These are phyloP conservation scores for Rhombomys opimus DNA, from an alignment of 2,113 vertebrate species.

Conservation along the genomic window DNA sequence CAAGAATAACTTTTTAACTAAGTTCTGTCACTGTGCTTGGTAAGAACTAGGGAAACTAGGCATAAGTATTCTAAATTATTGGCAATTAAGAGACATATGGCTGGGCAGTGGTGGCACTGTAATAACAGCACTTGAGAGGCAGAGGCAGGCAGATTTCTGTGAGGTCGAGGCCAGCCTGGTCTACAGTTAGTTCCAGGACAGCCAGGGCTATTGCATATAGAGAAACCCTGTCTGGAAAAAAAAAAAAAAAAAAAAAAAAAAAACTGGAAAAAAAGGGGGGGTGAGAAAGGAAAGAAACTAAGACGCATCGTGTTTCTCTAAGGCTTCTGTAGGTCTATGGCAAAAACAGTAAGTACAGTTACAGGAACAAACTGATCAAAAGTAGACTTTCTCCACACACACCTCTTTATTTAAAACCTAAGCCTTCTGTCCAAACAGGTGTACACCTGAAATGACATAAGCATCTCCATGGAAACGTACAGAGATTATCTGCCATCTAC, in stretches of 20 bases:
- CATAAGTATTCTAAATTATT: conserved; percentile 66
- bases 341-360: conserved; percentile 39
- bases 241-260: too few relatives aligned
- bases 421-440: conserved; percentile 70
- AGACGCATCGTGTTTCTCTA: conserved; percentile 61
- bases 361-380: conserved; percentile 47
- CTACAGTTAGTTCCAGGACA: too few relatives aligned
- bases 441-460: conserved; percentile 74
- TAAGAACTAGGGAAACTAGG: conserved; percentile 62
- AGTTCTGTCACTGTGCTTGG: background rate
- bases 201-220: too few relatives aligned
- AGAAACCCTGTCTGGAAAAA: too few relatives aligned
- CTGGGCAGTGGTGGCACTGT: too few relatives aligned
- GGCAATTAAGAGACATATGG: conserved; percentile 63
- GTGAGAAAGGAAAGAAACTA: background rate
- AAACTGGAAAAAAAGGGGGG: too few relatives aligned
- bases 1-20: background rate
- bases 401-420: conserved; percentile 62
- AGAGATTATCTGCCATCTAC: conserved; percentile 66
- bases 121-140: too few relatives aligned
- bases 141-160: too few relatives aligned
- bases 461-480: conserved; percentile 77
- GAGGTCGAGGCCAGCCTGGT: too few relatives aligned
- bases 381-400: conserved; percentile 53
- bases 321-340: conserved; percentile 66